Evolutionary conservation across 1,140 invertebrate species (phyloP).

Genomic region (Nilaparvata lugens): DNA sequence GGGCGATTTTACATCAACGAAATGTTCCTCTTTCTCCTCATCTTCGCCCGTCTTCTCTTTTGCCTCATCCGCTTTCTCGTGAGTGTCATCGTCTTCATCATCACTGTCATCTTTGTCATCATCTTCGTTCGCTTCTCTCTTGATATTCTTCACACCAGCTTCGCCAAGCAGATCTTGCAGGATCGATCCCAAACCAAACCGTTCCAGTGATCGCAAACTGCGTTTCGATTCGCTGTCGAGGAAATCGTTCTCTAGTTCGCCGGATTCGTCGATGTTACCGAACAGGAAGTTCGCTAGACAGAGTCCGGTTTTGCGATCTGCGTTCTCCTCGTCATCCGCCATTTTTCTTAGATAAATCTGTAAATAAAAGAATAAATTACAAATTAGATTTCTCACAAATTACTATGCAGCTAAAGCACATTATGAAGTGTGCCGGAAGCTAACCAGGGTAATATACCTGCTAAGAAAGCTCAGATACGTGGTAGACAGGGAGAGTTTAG

Average conservation of each 20-base stretch:
- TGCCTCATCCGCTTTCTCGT: slow-evolving; percentile 10
- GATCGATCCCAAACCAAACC: slow-evolving; percentile 67
- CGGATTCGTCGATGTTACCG: slow-evolving; percentile 89
- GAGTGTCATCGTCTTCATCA: slow-evolving; percentile 37
- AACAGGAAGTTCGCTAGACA: slow-evolving; percentile 87
- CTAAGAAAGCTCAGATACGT: no score
- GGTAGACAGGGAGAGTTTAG: no score
- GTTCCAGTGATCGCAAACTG: slow-evolving; percentile 61
- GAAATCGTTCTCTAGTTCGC: slow-evolving; percentile 79
- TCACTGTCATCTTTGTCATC: slow-evolving; percentile 39
- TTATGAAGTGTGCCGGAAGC: no score
- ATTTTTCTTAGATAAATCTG: background rate
- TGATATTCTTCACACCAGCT: slow-evolving; percentile 32
- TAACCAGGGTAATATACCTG: no score
- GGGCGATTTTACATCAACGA: slow-evolving; percentile 51
- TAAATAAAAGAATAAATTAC: background rate
- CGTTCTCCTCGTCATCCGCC: slow-evolving; percentile 9
- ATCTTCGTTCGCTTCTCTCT: slow-evolving; percentile 29
- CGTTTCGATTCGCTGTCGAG: slow-evolving; percentile 76
- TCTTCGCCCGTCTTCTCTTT: slow-evolving; percentile 8
- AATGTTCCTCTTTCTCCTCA: slow-evolving; percentile 32
- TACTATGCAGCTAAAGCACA: no score
- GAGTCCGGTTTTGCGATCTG: slow-evolving; percentile 30
- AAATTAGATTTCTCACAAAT: no score
- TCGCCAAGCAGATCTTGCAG: slow-evolving; percentile 67